Conservation (phyloP, 2,113 vertebrate species). For the Phaetusa simplex region DNA sequence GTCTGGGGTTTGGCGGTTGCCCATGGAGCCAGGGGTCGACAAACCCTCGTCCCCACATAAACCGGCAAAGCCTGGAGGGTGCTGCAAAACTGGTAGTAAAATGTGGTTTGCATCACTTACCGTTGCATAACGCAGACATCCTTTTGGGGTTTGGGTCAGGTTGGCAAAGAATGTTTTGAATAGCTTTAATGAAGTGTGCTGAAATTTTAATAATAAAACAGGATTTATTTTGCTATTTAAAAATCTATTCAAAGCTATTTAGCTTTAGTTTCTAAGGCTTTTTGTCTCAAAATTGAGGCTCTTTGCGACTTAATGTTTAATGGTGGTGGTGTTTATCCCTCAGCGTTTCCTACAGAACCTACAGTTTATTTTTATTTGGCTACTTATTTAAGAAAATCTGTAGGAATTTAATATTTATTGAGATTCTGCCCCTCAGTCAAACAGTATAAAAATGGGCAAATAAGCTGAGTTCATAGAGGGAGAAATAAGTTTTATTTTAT, state of each 20-base stretch:
- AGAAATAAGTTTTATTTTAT: not conserved
- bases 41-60: not conserved
- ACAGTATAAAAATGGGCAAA: not conserved
- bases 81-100: not conserved
- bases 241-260: not conserved
- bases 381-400: not conserved
- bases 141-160: not conserved
- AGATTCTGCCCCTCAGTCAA: not conserved
- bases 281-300: not conserved
- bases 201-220: not conserved
- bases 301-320: not conserved
- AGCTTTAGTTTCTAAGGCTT: not conserved
- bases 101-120: not conserved
- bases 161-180: not conserved
- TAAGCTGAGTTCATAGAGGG: not conserved
- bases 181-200: not conserved
- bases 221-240: not conserved
- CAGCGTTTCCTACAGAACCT: not conserved
- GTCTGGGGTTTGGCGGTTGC: not conserved
- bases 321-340: not conserved
- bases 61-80: not conserved
- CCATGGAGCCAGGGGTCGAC: rapidly evolving
- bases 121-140: rapidly evolving
- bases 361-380: not conserved
- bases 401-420: not conserved